Base-by-base conservation (phyloP, 2,888 invertebrate species). In the Papilio gigon region DNA sequence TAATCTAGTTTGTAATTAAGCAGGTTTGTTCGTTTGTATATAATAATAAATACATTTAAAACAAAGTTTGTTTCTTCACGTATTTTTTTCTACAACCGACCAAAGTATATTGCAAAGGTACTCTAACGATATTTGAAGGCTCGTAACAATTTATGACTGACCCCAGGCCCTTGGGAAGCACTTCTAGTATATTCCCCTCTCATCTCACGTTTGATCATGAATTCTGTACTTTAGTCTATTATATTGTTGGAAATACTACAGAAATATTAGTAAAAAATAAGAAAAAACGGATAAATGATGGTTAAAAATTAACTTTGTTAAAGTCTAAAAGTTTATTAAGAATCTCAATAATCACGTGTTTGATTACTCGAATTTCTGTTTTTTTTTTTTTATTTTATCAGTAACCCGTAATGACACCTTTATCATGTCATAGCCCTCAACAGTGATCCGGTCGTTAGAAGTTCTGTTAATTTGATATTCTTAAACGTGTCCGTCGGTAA, bases 91-190 rank as follows among this genome's bases (percentile, higher is more conserved):
- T 22, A 14, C 2, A 11, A 11, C 37, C 0, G 12, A 27, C 40
- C 53, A 37, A 17, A 20, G 17, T 12, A 35, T 56, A 37, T 56
- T 25, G 56, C 65, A 53, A 20, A 27, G 37, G 53, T 27, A 17
- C 64, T 64, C 50, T 37, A 25, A n/a, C 53, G 27, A 37, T 56
- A 40, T 53, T 64, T 65, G 37, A 40, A 40, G 17, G 65, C 65
- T 56, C 56, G 27, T 65, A 65, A 65, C 40, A 65, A 40, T 65
- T 65, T 56, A 65, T 27, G 65, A 56, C 22, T 56, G 63, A 37
- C 37, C 35, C 56, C 53, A 40, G 65, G 17, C 25, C 65, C 25
- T 40, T 35, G 53, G 40, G 27, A 50, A 53, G 30, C 37, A 65
- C 50, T 50, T 40, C 8, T 17, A 40, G 56, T 37, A 27, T n/a